Evolutionary conservation across 1,140 invertebrate genomes (phyloP).

Genomic region (Drosophila nikananu): DNA sequence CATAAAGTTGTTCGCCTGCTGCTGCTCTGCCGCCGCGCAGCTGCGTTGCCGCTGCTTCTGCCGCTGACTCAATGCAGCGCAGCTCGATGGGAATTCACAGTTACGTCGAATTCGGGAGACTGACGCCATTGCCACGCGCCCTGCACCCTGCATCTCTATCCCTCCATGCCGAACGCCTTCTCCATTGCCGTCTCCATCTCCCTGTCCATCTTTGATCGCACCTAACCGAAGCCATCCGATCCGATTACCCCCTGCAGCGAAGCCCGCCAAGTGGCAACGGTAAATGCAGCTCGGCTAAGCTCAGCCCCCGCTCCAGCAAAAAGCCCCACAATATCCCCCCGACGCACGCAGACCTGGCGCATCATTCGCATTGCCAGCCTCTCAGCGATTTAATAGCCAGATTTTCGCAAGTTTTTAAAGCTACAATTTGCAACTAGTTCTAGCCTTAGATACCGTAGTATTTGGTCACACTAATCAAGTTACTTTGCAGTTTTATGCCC

Average conservation of each 20-base stretch:
- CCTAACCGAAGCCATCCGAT: constrained; percentile 13
- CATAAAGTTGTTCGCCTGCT: constrained; percentile 30
- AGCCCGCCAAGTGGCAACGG: constrained; percentile 46
- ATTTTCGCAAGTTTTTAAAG: background rate
- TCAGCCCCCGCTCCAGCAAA: constrained; percentile 1
- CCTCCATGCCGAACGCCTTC: background rate
- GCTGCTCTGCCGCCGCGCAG: constrained; percentile 15
- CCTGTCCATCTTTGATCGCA: constrained; percentile 18
- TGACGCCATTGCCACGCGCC: constrained; percentile 64
- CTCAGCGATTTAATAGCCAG: background rate
- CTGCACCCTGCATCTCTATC: constrained; percentile 10
- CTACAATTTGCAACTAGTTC: background rate
- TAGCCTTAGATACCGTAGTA: accelerated
- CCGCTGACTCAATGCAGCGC: constrained; percentile 56
- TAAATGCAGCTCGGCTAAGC: constrained; percentile 7
- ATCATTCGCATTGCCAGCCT: background rate
- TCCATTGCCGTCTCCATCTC: background rate
- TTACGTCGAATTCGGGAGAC: constrained; percentile 32
- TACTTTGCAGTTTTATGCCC: too few species aligned
- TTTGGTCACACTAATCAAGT: background rate
- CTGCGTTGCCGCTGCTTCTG: constrained; percentile 13
- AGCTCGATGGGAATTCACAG: constrained; percentile 41
- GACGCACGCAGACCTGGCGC: background rate
- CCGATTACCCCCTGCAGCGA: constrained; percentile 15
- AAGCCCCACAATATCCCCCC: constrained; percentile 30